phyloP scores from a whole-genome alignment of 1,140 invertebrate species.

The Ceratina japonica region DNA sequence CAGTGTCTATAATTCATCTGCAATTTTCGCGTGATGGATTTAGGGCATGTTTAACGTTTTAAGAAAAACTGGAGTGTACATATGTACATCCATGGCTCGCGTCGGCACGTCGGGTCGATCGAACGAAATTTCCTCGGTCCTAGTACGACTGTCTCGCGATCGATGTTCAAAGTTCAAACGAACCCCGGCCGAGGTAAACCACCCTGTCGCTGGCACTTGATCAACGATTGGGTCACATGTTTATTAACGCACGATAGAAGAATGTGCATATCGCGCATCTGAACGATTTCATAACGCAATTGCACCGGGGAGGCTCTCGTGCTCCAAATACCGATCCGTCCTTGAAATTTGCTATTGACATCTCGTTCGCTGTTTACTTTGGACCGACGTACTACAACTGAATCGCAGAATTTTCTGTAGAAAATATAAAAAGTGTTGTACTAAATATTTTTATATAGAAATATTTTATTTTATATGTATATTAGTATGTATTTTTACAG shows the following conservation, averaged over 20 bases:
- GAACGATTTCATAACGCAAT: constrained; percentile 44
- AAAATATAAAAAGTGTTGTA: too few relatives aligned
- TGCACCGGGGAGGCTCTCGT: constrained; percentile 19
- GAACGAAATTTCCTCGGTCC: constrained; percentile 5
- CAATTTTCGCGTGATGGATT: not conserved
- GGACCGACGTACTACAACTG: too few relatives aligned
- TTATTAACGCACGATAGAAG: constrained; percentile 46
- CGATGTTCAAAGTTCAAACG: constrained; percentile 35
- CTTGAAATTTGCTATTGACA: constrained; percentile 3
- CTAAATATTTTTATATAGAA: too few relatives aligned
- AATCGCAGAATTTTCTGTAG: too few relatives aligned
- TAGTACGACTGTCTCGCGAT: not conserved
- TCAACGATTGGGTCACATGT: constrained; percentile 47
- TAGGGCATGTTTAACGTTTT: not conserved
- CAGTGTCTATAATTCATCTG: not conserved
- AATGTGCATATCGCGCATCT: constrained; percentile 40
- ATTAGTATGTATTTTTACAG: too few relatives aligned
- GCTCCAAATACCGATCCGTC: constrained; percentile 13
- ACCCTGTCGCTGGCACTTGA: constrained; percentile 42
- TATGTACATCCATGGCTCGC: not conserved
- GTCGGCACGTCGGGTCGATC: not conserved
- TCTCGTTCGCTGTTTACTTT: not conserved
- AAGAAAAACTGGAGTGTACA: not conserved
- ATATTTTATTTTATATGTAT: too few relatives aligned
- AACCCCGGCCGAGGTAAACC: constrained; percentile 42